Conservation (phyloP, 2,888 invertebrate species). For the Drosophila algonquin region DNA sequence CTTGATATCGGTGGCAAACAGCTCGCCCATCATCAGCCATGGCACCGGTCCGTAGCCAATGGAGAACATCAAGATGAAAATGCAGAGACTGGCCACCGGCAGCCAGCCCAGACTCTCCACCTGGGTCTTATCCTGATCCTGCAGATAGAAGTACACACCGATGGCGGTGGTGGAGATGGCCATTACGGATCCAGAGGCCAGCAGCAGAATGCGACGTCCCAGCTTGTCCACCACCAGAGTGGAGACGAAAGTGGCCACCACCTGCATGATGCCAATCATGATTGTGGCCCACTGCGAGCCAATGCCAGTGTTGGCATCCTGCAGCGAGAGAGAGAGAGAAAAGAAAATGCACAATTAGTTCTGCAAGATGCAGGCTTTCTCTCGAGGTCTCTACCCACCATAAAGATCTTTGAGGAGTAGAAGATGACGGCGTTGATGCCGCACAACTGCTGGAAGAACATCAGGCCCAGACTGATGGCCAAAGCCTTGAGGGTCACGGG, state of each 20-base stretch:
- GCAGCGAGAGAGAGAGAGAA: neutral
- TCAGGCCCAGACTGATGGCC: conserved; percentile 90
- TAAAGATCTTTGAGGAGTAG: conserved; percentile 90
- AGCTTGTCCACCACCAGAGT: conserved; percentile 91
- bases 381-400: conserved; percentile 85
- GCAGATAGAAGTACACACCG: conserved; percentile 88
- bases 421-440: conserved; percentile 94
- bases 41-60: conserved; percentile 95
- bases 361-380: conserved; percentile 45
- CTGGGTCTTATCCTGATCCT: conserved; percentile 76
- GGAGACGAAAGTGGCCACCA: conserved; percentile 87
- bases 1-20: conserved; percentile 92
- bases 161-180: conserved; percentile 88
- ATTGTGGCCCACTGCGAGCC: conserved; percentile 88
- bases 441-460: conserved; percentile 95
- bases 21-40: conserved; percentile 90
- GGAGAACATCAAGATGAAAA: conserved; percentile 92
- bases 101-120: conserved; percentile 88
- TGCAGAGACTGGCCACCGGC: conserved; percentile 89
- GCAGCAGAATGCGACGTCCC: conserved; percentile 90
- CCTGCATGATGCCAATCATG: conserved; percentile 93
- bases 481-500: conserved; percentile 87
- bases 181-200: conserved; percentile 89
- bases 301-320: conserved; percentile 84
- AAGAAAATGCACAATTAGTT: neutral